Base-by-base conservation (phyloP, 1,140 invertebrate species). In the Oedothorax gibbosus region DNA sequence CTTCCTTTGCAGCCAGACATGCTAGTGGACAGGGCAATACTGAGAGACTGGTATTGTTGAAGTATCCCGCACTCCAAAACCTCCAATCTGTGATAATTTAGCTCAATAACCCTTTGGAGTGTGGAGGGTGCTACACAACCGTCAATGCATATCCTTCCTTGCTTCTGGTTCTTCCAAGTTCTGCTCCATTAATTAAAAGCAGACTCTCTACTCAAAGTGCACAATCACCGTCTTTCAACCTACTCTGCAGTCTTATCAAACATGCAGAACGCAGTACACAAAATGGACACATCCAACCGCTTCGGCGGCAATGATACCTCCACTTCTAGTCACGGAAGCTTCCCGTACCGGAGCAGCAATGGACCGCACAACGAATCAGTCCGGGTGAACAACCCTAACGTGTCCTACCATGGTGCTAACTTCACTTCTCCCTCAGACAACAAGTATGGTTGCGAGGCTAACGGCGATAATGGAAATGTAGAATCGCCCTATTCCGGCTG, bases 1-100 rank as follows among this genome's bases (percentile, higher is more conserved):
- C 35, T 35, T 35, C 35, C 35, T 35, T 35, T 35, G 35, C 35
- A 35, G 35, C 35, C 35, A 35, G 35, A 35, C 35, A 35, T 35
- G 35, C 35, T 35, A 35, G 35, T 35, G 35, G 35, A 35, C 35
- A 35, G 35, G 35, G 35, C 35, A 35, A 35, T 75, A 53, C 75
- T 15, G 50, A 35, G 35, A 65, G 57, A 65, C 75, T 64, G 75
- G 75, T 18, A 12, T 62, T 81, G 78, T 72, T 81, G 78, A 18
- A 81, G 78, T 72, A 81, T 68, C 68, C 78, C 51, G 71, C 57
- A 49, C 65, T 53, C 73, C 83, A 35, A 60, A 51, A 53, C 64
- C 56, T 20, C 78, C 53, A 57, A 62, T 85, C 83, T 85, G 83
- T 85, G 83, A 85, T 85, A 83, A 71, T 35, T 84, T 78, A 85